Evolutionary conservation across 2,113 vertebrate genomes (phyloP).

Genomic region (Xiphorhynchus elegans): DNA sequence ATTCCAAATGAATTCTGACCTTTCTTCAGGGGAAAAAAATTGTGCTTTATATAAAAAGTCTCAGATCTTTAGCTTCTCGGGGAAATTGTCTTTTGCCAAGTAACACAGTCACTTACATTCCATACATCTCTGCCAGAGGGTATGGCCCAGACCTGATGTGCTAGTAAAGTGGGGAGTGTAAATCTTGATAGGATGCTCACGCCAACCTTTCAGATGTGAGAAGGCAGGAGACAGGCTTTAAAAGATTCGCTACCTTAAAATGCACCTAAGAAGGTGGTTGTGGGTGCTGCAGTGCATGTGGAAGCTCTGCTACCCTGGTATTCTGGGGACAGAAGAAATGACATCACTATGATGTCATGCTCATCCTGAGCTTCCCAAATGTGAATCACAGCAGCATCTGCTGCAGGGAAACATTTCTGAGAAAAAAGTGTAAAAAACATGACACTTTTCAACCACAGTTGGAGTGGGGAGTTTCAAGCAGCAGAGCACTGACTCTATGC

Average conservation of each 20-base stretch:
- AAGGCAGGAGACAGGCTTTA: neutral
- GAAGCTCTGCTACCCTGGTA: neutral
- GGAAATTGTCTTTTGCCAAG: conserved; percentile 37
- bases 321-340: neutral
- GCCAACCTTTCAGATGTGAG: neutral
- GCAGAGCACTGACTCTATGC: accelerated
- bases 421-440: conserved; percentile 23
- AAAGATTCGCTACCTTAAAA: neutral
- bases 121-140: neutral
- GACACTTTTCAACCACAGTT: neutral
- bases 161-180: conserved; percentile 24
- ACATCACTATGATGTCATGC: neutral
- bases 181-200: neutral
- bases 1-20: conserved; percentile 14
- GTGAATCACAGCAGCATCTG: conserved; percentile 1
- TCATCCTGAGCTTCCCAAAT: neutral
- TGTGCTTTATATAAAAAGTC: neutral
- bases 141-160: conserved; percentile 31
- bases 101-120: conserved; percentile 49
- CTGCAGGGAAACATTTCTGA: neutral
- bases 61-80: conserved; percentile 43
- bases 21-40: neutral
- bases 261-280: accelerated
- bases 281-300: neutral
- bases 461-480: neutral